Base-by-base conservation (phyloP, 2,797 vertebrate genomes). In the Gymnocypris eckloni region DNA sequence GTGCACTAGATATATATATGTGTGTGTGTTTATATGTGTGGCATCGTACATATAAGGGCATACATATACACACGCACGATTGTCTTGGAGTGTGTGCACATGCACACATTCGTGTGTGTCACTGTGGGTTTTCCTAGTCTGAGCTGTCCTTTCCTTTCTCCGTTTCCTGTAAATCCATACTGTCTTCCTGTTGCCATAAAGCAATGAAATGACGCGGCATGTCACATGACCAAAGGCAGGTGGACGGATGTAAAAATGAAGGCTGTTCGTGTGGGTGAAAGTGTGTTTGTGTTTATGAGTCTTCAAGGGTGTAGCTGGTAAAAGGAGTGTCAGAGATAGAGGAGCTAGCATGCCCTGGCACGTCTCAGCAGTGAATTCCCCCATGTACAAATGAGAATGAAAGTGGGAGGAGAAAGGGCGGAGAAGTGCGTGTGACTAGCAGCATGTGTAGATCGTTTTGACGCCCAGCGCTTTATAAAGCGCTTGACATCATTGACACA, bases 141-240 rank as follows among this genome's bases (percentile, higher is more conserved):
- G 78, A 86, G 84, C 45, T 79, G 61, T 83, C 70, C 69, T 86
- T 89, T 88, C 81, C 85, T 71, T 88, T 79, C 76, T 82, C 73
- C 54, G 37, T 87, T 90, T 90, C 87, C 90, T 86, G 87, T 89
- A 89, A 91, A 50, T 84, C 86, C 39, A 59, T 16, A 48, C 41
- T 3, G 28, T 25, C 84, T 87, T 89, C 89, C 89, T 83, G 82
- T 54, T 72, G 71, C 56, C 45, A 66, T 84, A 64, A 22, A 79
- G 76, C 12, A 20, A 8, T 28, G 11, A 64, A 33, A 41, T 72
- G 45, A 59, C 64, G 50, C 76, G 11, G 54, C 70, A 33, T 3
- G 18, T 79, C 66, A 72, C 22, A 0, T 64, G 81, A 71, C 22
- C 12, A 7, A 33, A 33, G 10, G 41, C 81, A 86, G 82, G 71